Base-by-base conservation (phyloP, 2,797 vertebrate species). In the Antennarius maculatus region DNA sequence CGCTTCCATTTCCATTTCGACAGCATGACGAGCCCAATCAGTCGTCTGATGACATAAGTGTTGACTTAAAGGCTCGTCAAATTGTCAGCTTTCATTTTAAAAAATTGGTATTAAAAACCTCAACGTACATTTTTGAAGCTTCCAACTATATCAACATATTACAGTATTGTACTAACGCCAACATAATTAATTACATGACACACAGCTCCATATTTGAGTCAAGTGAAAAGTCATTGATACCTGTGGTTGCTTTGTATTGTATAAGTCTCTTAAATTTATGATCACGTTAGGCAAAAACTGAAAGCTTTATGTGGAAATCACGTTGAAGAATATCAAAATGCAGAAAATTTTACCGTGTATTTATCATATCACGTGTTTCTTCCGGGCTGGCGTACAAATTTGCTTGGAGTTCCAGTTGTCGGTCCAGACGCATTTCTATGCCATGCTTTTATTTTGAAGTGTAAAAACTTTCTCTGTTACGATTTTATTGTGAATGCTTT, bases 371-470 rank as follows among this genome's bases (percentile, higher is more conserved):
- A 34, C 3, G 16, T 49, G 54, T 23, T 5, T 28, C 57, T 47
- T 39, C 18, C 9, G 5, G 14, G 2, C 28, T 13, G 29, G 10
- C 4, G 11, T 10, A 29, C 1, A 4, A n/a, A 2, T 14, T 47
- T 12, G 10, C 6, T 6, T 1, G 11, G 13, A 14, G 3, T 11
- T 63, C 54, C 2, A n/a, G 12, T 42, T 13, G 13, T 29, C 4
- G n/a, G 8, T 18, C 0, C 15, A 9, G 4, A 18, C 4, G 12
- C 5, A 2, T 23, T 31, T n/a, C 6, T n/a, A 6, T 13, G 48
- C n/a, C 0, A 0, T 2, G 0, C 45, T 58, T 80, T 90, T 91
- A 90, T 74, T 77, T 7, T 74, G 85, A 90, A 84, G 48, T 52
- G 6, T 4, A 1, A 18, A 2, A n/a, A 2, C 1, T 23, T 27